Conservation (phyloP, 2,888 invertebrate species). For the Dynastes maya region DNA sequence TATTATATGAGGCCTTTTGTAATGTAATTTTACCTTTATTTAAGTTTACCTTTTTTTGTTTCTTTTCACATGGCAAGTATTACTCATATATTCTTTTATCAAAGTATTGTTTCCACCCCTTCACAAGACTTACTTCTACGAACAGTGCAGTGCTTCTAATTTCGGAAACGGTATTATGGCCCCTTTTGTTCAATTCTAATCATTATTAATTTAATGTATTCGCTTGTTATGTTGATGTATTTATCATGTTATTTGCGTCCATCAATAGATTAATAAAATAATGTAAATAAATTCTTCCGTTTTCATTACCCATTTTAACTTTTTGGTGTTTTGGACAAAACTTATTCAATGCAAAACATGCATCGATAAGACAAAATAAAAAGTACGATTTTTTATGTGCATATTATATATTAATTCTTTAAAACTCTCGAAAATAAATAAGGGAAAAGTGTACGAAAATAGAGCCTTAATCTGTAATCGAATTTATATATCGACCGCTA, state of each 20-base stretch:
- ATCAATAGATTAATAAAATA: constrained; percentile 67
- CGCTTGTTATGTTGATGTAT: constrained; percentile 64
- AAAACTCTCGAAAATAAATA: too few relatives aligned
- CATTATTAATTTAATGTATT: constrained; percentile 52
- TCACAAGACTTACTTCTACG: background rate
- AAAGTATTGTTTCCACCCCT: constrained; percentile 13
- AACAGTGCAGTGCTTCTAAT: constrained; percentile 25
- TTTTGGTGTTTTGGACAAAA: too few relatives aligned
- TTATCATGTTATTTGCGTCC: constrained; percentile 69
- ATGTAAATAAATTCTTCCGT: constrained; percentile 64
- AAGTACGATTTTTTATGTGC: too few relatives aligned
- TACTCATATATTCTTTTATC: constrained; percentile 31
- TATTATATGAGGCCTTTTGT: constrained; percentile 55
- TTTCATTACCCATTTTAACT: constrained; percentile 20
- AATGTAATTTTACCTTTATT: constrained; percentile 52
- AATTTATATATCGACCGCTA: too few relatives aligned
- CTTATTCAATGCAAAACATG: too few relatives aligned
- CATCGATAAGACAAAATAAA: too few relatives aligned
- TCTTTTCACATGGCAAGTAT: constrained; percentile 42
- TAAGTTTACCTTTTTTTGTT: constrained; percentile 38
- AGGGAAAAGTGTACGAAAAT: too few relatives aligned
- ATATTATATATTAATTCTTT: too few relatives aligned
- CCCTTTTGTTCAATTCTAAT: constrained; percentile 40
- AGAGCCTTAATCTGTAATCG: too few relatives aligned
- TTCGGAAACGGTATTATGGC: constrained; percentile 1